Conservation (phyloP, 2,797 vertebrate species). For the Betta splendens region DNA sequence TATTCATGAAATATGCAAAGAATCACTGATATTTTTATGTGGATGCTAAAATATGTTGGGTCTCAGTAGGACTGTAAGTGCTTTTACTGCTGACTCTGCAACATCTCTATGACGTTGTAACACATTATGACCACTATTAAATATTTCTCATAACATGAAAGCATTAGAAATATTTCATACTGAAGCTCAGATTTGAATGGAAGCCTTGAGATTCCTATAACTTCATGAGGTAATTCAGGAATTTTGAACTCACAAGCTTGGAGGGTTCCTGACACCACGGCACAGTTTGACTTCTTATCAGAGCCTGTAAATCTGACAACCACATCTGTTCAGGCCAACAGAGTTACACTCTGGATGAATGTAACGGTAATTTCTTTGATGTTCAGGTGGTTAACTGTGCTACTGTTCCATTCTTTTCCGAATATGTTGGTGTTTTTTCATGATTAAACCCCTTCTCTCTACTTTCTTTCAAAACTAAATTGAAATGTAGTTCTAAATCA, state of each 20-base stretch:
- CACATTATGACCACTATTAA: conserved; percentile 8
- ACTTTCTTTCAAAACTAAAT: neutral
- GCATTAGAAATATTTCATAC: conserved; percentile 28
- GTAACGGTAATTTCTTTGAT: too few relatives aligned
- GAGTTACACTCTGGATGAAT: too few relatives aligned
- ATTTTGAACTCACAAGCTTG: neutral
- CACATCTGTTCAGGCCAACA: neutral
- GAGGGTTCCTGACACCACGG: neutral
- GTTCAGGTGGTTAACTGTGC: too few relatives aligned
- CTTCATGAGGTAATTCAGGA: conserved; percentile 1
- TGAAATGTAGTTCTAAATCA: neutral
- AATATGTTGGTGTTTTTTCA: neutral
- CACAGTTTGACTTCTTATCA: too few relatives aligned
- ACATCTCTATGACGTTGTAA: neutral
- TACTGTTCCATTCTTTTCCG: too few relatives aligned
- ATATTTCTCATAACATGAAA: conserved; percentile 5
- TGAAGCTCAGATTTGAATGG: conserved; percentile 9
- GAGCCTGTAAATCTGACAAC: neutral
- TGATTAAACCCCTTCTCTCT: neutral
- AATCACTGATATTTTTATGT: neutral
- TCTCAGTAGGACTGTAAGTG: neutral
- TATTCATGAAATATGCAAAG: conserved; percentile 14
- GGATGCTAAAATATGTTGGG: neutral
- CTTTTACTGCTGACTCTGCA: conserved; percentile 17
- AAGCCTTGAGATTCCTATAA: conserved; percentile 9